These are phyloP conservation scores for Tanytarsus gracilentus DNA, from an alignment of 2,888 invertebrate species.

Conservation along the genomic window DNA sequence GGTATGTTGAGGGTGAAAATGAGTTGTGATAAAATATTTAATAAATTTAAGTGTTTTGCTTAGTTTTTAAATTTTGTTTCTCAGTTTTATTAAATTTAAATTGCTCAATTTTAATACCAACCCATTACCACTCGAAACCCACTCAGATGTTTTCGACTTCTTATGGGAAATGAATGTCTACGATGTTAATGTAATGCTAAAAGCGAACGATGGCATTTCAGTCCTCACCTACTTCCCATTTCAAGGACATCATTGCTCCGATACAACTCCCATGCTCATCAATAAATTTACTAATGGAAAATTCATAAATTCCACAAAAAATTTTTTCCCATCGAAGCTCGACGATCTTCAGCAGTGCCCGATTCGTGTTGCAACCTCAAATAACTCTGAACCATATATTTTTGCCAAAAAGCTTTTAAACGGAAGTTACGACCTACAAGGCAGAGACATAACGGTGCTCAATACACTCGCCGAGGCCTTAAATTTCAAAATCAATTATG, in stretches of 20 bases:
- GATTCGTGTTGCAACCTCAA: slow-evolving; percentile 1
- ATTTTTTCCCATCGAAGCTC: slow-evolving; percentile 3
- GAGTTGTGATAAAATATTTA: no score
- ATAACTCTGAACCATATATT: not conserved
- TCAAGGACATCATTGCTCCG: not conserved
- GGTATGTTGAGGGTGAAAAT: no score
- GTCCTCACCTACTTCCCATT: slow-evolving; percentile 14
- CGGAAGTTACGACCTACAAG: not conserved
- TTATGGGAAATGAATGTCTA: slow-evolving; percentile 14
- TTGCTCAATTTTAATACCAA: no score
- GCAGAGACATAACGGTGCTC: not conserved
- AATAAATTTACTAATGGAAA: slow-evolving; percentile 8
- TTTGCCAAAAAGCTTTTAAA: not conserved
- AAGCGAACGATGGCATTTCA: not conserved
- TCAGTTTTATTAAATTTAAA: no score
- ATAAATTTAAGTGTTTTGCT: no score
- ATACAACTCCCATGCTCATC: not conserved
- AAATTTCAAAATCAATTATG: slow-evolving; percentile 7
- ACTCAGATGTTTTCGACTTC: slow-evolving; percentile 1
- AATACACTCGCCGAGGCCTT: not conserved
- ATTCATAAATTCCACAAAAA: not conserved
- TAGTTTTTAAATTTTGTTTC: no score
- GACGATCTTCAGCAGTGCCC: not conserved
- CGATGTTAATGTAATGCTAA: not conserved
- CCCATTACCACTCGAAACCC: no score